Conservation (phyloP, 2,113 vertebrate species). For the Leucoraja erinaceus region DNA sequence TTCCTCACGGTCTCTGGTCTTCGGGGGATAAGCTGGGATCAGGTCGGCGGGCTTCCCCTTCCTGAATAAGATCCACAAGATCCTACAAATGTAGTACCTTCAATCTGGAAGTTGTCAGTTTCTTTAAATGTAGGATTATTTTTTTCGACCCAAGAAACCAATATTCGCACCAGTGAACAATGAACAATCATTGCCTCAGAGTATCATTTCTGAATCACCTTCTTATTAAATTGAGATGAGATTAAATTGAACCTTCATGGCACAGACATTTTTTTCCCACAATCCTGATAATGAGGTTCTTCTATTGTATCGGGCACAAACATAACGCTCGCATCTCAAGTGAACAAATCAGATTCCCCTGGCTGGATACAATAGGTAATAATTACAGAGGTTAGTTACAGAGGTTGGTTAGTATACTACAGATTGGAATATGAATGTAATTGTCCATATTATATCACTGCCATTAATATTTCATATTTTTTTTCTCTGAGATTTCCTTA, state of each 20-base stretch:
- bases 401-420: background rate
- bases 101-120: background rate
- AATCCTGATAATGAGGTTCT: background rate
- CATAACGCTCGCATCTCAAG: background rate
- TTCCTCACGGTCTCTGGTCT: too few relatives aligned
- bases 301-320: background rate
- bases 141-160: background rate
- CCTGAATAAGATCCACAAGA: too few relatives aligned
- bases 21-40: too few relatives aligned
- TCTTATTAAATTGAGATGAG: slow-evolving; percentile 20
- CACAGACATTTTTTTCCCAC: background rate
- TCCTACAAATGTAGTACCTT: too few relatives aligned
- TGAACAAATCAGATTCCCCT: background rate
- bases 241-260: background rate
- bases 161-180: background rate
- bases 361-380: background rate
- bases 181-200: background rate
- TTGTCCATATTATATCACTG: background rate
- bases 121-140: background rate
- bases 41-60: too few relatives aligned
- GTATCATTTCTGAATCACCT: background rate
- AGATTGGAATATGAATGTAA: background rate
- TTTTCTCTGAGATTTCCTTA: background rate
- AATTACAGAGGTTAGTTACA: background rate
- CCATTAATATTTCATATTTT: background rate